Conservation (phyloP, 2,797 vertebrate species). For the Lindbergichthys nudifrons region DNA sequence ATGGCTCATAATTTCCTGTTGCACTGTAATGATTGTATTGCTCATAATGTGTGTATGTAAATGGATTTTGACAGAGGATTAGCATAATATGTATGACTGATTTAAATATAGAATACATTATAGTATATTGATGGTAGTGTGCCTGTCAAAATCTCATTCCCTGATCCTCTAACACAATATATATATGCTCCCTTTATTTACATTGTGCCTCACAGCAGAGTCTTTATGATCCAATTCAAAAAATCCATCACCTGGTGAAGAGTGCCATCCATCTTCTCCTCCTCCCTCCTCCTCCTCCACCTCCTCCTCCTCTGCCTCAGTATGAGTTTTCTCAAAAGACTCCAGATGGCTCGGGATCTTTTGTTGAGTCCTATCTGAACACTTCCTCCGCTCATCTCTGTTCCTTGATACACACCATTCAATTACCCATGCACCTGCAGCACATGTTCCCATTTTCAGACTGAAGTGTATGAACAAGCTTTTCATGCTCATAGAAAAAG, state of each 20-base stretch:
- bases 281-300: constrained; percentile 10
- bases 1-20: not conserved
- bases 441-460: constrained; percentile 50
- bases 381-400: constrained; percentile 64
- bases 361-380: constrained; percentile 62
- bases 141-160: constrained; percentile 26
- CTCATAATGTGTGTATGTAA: not conserved
- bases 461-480: constrained; percentile 49
- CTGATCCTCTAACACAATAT: constrained; percentile 21
- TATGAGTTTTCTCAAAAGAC: constrained; percentile 68
- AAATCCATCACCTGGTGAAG: constrained; percentile 65
- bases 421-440: constrained; percentile 73
- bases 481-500: constrained; percentile 58
- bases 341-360: constrained; percentile 76
- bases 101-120: constrained; percentile 44
- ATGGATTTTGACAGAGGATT: not conserved
- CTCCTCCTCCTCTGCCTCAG: constrained; percentile 33
- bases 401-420: constrained; percentile 63
- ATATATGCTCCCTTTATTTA: constrained; percentile 18
- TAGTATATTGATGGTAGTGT: constrained; percentile 10
- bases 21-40: not conserved
- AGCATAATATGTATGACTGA: constrained; percentile 8
- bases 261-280: not conserved
- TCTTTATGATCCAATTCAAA: constrained; percentile 50
- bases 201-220: constrained; percentile 25